Base-by-base conservation (phyloP, 2,113 vertebrate genomes). In the Seriola aureovittata region DNA sequence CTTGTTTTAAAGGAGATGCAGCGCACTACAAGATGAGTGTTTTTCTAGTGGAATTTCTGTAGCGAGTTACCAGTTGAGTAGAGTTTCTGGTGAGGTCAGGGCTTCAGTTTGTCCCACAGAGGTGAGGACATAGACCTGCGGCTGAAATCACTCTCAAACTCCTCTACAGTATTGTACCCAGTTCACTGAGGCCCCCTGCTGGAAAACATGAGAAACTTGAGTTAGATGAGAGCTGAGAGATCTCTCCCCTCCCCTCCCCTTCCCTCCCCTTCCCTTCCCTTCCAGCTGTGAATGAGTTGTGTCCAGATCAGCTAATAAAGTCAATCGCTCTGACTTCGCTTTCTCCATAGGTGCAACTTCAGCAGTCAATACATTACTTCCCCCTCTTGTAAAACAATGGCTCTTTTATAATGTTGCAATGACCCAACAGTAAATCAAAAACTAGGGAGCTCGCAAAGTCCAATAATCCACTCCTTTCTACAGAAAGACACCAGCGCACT, bases 381-480 rank as follows among this genome's bases (percentile, higher is more conserved):
- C 81, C 36, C 50, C 50, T 87, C 87, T 90, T 91, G 85, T 94
- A 86, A 94, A 94, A 95, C 93, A 95, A 92, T 91, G 81, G 89
- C 88, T 88, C 70, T 84, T 93, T 90, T 94, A 89, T 93, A 94
- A 93, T 88, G 92, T 81, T 78, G 77, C 86, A 79, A 70, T 76
- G 77, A 78, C 77, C 90, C 82, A 88, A 89, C 88, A 87, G 87
- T 95, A 93, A 94, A 95, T 95, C 93, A 95, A 95, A 94, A 93
- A 89, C 74, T 80, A 85, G 89, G 78, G 80, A 88, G 85, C 75
- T 89, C 69, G 59, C 82, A 66, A 82, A 91, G 88, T 80, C 88
- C 89, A 91, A 93, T 94, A 94, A 94, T 95, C 93, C 90, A 82
- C 80, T 94, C 84, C 83, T 83, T 89, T 87, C 88, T 89, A 71